Conservation (phyloP, 2,113 vertebrate species). For the Falco punctatus region DNA sequence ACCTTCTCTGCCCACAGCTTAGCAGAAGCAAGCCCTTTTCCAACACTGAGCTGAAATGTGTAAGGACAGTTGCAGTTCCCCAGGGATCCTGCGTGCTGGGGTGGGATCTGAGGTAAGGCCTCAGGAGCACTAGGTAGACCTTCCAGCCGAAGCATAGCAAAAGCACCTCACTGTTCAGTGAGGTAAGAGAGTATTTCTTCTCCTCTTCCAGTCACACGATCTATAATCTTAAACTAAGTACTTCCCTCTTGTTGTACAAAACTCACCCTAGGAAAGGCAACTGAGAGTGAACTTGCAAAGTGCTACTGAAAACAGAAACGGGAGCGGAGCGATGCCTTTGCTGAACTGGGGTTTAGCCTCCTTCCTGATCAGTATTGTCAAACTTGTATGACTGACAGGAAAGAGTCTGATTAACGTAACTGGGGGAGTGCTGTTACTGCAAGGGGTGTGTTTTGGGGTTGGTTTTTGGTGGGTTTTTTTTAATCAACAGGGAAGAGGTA, state of each 20-base stretch:
- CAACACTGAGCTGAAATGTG: background rate
- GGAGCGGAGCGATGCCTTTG: background rate
- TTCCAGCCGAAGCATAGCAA: rapidly evolving
- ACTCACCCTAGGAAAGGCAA: background rate
- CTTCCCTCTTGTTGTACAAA: background rate
- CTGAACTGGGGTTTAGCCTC: background rate
- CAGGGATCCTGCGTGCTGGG: background rate
- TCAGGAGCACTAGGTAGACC: rapidly evolving
- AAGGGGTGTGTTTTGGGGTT: background rate
- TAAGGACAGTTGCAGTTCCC: background rate
- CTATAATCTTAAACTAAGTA: background rate
- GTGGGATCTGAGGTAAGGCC: background rate
- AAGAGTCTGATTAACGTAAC: background rate
- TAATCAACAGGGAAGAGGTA: background rate
- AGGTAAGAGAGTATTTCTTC: background rate
- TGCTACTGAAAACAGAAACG: background rate
- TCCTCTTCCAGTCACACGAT: background rate
- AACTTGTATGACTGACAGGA: background rate
- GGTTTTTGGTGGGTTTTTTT: too few species aligned
- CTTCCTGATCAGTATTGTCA: background rate
- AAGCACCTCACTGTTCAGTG: background rate
- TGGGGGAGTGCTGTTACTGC: background rate
- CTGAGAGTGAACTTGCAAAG: background rate
- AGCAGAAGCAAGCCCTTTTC: background rate
- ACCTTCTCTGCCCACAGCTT: background rate